Percentiles rank a stretch among this genome's conserved stretches.
These are phyloP conservation scores for Meghimatium bilineatum DNA, from an alignment of 2,888 invertebrate genomes.

Conservation along the genomic window DNA sequence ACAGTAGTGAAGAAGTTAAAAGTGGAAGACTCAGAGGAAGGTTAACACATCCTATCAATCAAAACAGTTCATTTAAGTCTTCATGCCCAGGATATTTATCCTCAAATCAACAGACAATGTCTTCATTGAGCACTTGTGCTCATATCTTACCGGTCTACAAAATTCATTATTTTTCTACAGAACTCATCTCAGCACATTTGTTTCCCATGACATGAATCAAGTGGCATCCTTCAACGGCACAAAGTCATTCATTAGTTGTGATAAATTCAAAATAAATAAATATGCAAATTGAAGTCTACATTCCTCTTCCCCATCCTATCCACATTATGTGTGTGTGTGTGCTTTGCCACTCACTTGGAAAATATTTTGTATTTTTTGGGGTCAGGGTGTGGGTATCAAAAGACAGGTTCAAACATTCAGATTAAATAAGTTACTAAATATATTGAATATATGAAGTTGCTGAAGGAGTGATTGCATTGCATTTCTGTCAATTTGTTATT, in stretches of 20 bases:
- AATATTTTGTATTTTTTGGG: background rate
- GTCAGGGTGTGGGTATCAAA: too few species aligned
- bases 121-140: background rate
- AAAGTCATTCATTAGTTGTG: constrained; percentile 5
- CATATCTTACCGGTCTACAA: background rate
- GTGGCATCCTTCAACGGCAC: background rate
- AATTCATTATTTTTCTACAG: background rate
- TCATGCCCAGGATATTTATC: background rate
- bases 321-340: background rate
- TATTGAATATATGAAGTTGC: background rate
- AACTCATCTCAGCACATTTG: background rate
- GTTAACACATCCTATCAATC: background rate
- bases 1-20: constrained; percentile 48
- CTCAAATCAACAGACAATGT: background rate
- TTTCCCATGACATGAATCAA: background rate
- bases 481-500: constrained; percentile 6
- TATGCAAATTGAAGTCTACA: background rate
- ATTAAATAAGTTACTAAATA: background rate
- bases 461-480: background rate
- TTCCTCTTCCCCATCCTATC: background rate
- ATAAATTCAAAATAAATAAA: background rate
- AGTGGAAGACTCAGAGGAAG: constrained; percentile 43
- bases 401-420: background rate
- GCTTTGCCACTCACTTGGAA: background rate
- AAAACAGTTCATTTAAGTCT: background rate